phyloP scores from a whole-genome alignment of 2,797 vertebrate species.

The Anguilla pacifica region DNA sequence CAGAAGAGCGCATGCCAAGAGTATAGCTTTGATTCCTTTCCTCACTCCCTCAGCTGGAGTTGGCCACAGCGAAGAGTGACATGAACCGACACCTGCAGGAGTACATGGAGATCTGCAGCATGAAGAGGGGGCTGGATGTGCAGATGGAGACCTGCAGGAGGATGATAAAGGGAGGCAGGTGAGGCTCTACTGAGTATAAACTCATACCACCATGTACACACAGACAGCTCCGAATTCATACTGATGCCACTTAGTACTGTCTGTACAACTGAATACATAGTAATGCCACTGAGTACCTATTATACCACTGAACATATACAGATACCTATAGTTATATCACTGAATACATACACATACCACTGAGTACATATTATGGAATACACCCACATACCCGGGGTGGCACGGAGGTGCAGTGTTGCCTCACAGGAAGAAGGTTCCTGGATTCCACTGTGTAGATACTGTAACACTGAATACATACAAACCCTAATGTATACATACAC shows the following conservation, averaged over 20 bases:
- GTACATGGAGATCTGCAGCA: conserved; percentile 97
- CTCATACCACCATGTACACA: not conserved
- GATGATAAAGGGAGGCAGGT: conserved; percentile 93
- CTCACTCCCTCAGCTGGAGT: conserved; percentile 74
- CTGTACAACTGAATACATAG: not conserved
- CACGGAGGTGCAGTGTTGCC: too few species aligned
- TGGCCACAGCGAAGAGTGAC: conserved; percentile 92
- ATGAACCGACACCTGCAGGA: conserved; percentile 94
- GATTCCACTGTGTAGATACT: not conserved
- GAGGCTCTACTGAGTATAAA: not conserved
- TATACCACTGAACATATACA: not conserved
- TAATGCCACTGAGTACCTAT: not conserved
- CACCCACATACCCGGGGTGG: not conserved
- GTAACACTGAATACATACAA: not conserved
- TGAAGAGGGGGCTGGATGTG: conserved; percentile 91
- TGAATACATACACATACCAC: not conserved
- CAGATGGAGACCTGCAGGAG: conserved; percentile 94
- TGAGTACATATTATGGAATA: not conserved
- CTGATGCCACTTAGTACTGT: not conserved
- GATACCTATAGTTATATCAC: not conserved
- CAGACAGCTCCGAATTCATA: not conserved
- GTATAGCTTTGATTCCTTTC: conserved; percentile 2
- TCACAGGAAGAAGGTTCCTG: not conserved
- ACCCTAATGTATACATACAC: not conserved
- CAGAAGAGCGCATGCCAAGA: not conserved